Evolutionary conservation across 2,888 invertebrate species (phyloP).

Genomic region (Cenopis cana): DNA sequence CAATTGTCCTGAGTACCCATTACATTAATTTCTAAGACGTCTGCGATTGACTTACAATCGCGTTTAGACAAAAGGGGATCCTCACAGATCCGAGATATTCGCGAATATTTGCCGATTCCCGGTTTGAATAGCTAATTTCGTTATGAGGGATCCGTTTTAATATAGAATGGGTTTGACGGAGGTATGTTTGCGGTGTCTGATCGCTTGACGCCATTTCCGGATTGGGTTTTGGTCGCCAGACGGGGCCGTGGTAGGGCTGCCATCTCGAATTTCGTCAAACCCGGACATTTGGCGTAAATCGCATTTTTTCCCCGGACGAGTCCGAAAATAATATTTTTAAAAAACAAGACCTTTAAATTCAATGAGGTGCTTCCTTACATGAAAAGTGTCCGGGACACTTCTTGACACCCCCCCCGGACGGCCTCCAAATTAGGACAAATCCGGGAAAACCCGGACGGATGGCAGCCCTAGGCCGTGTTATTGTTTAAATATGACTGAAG

Average conservation of each 20-base stretch:
- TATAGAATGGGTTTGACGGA: conserved; percentile 32
- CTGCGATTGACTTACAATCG: conserved; percentile 67
- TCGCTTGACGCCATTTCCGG: conserved; percentile 20
- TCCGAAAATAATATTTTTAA: too few relatives aligned
- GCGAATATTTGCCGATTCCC: conserved; percentile 30
- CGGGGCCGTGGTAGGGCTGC: background rate
- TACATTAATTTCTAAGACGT: conserved; percentile 73
- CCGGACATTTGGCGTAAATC: too few relatives aligned
- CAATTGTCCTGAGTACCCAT: conserved; percentile 51
- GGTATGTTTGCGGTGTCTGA: conserved; percentile 15
- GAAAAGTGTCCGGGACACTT: too few relatives aligned
- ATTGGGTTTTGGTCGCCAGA: conserved; percentile 11
- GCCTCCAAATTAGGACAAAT: too few relatives aligned
- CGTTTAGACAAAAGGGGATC: conserved; percentile 60
- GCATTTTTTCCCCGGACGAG: too few relatives aligned
- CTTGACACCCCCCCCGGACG: too few relatives aligned
- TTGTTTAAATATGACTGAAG: too few relatives aligned
- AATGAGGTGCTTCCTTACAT: too few relatives aligned
- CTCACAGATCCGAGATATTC: conserved; percentile 22
- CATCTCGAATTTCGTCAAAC: too few relatives aligned
- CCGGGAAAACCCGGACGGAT: too few relatives aligned
- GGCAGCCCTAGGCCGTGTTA: too few relatives aligned
- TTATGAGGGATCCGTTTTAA: conserved; percentile 39
- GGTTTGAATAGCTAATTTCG: conserved; percentile 45
- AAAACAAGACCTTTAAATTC: too few relatives aligned